These are phyloP conservation scores for Parazoanthus darwini DNA, from an alignment of 92 coral and sea anemone species.

Conservation along the genomic window DNA sequence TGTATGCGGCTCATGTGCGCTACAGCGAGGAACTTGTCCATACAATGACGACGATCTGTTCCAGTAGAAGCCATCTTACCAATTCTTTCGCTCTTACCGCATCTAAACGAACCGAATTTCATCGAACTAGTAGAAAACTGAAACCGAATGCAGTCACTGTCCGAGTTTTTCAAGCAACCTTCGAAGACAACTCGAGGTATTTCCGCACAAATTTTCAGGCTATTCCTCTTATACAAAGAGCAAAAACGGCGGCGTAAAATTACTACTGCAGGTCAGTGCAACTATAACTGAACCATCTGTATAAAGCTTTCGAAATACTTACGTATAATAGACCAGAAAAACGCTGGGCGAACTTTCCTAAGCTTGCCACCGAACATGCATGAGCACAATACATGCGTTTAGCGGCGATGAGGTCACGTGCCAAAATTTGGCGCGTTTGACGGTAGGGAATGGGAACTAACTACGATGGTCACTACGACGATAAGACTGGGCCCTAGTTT, in stretches of 20 bases:
- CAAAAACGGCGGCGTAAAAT: neutral
- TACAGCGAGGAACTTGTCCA: neutral
- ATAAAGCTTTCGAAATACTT: constrained; percentile 55
- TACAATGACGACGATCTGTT: neutral
- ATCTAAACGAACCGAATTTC: neutral
- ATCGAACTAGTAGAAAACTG: constrained; percentile 5
- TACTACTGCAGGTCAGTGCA: neutral
- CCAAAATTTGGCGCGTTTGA: constrained; percentile 85
- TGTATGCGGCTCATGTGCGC: neutral
- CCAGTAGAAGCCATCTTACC: neutral
- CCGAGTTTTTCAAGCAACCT: constrained; percentile 22
- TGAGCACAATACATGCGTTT: constrained; percentile 99
- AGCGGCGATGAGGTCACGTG: constrained; percentile 90
- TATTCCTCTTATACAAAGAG: constrained; percentile 7
- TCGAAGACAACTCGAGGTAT: constrained; percentile 40
- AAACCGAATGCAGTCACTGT: constrained; percentile 32
- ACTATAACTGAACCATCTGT: constrained; percentile 11
- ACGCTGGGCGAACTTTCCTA: constrained; percentile 42
- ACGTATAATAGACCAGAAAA: constrained; percentile 86
- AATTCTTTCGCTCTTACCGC: neutral
- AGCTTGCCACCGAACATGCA: constrained; percentile 76
- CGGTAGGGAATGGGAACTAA: constrained; percentile 82
- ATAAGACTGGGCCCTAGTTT: constrained; percentile 4
- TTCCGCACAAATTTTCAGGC: constrained; percentile 37
- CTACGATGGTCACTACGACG: neutral